Evolutionary conservation across 2,888 invertebrate genomes (phyloP).

Genomic region (Phymatocera aterrima): DNA sequence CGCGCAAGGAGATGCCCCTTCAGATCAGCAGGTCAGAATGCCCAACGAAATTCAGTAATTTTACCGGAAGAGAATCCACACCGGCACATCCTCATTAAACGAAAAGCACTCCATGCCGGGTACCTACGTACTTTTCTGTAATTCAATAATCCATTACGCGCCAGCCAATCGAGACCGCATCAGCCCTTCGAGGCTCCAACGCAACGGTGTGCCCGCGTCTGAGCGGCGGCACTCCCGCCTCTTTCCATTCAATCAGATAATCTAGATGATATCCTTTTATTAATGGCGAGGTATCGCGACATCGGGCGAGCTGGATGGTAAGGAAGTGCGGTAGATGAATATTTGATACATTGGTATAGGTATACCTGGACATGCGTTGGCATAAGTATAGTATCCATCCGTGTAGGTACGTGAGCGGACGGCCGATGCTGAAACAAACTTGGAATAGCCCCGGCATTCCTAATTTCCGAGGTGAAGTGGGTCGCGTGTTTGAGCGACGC

Average conservation of each 20-base stretch:
- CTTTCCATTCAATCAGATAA: not conserved
- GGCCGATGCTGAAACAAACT: slow-evolving; percentile 25
- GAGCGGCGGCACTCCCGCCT: not conserved
- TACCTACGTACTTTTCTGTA: no score
- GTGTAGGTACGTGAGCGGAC: not conserved
- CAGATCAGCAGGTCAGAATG: not conserved
- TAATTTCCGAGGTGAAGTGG: slow-evolving; percentile 45
- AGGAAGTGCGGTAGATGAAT: slow-evolving; percentile 23
- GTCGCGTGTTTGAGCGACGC: slow-evolving; percentile 48
- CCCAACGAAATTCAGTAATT: no score
- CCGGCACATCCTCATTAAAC: not conserved
- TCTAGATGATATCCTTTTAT: slow-evolving; percentile 20
- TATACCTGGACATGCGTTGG: no score
- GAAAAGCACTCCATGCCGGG: no score
- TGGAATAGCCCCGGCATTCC: slow-evolving; percentile 33
- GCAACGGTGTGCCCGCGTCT: not conserved
- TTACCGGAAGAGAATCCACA: not conserved
- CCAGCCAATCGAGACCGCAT: no score
- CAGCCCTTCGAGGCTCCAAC: not conserved
- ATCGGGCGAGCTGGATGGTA: not conserved
- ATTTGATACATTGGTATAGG: no score
- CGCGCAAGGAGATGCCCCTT: not conserved
- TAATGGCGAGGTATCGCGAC: slow-evolving; percentile 26
- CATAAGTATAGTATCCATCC: no score
- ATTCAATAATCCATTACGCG: no score